Evolutionary conservation across 2,113 vertebrate genomes (phyloP), one percentile per base, ranked within the genome.

Genomic region (Jaculus jaculus): DNA sequence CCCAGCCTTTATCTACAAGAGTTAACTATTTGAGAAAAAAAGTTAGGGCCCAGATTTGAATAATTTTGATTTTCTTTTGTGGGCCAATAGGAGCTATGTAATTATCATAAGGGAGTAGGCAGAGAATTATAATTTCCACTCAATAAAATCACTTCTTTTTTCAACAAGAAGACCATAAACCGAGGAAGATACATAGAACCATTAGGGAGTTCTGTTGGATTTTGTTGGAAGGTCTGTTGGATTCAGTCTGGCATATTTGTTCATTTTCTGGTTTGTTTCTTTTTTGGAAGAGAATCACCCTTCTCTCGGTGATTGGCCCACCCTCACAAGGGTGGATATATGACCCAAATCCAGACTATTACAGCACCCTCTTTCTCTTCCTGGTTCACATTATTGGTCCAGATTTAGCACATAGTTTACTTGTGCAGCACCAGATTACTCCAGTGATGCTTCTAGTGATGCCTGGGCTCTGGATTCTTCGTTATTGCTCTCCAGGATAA

Each of bases 31-130:
- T 32, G 37, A 30, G 79, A 65, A 84, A 6, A 15, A 23, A 84
- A 21, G 15, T 9, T 9, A 69, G 37, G 51, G 26, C 5, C 24
- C 68, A 90, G 73, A 65, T 63, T 30, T 18, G 42, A 81, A 90
- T 37, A 58, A 16, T 21, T 90, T 75, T 78, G 16, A 66, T 68
- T 95, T 91, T 20, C 37, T 85, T 94, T 88, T 66, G 10, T 18
- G 88, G 54, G n/a, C 42, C 60, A 83, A 16, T 65, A 91, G 81
- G 39, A 74, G 24, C 32, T 72, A 47, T 51, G 51, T 85, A 26
- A 89, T 23, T 7, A 18, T 54, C 81, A 37, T 93, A 85, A 75
- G 20, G 78, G 24, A 17, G 51, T 54, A 95, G 75, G 16, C 39
- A 86, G 66, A 85, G 42, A 85, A 47, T 71, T 68, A 32, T 37